phyloP scores from a whole-genome alignment of 2,797 vertebrate species.

The Catharus ustulatus region DNA sequence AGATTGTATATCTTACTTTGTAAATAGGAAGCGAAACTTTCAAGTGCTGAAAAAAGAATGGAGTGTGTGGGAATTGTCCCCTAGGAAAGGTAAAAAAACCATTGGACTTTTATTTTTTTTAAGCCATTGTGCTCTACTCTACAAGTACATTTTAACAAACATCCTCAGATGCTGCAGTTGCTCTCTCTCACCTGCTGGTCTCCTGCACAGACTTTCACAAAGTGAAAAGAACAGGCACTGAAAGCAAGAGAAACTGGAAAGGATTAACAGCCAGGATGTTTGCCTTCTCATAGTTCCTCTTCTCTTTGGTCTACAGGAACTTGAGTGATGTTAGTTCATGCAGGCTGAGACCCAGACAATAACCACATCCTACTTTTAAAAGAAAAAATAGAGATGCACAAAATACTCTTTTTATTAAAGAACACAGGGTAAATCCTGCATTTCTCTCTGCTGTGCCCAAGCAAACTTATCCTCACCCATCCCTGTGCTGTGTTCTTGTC shows the following conservation, averaged over 20 bases:
- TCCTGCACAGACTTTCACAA: not conserved
- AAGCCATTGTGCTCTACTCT: not conserved
- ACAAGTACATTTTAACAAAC: not conserved
- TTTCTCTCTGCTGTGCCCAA: not conserved
- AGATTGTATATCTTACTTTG: not conserved
- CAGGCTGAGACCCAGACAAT: not conserved
- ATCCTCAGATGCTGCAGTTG: not conserved
- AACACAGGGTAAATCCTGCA: not conserved
- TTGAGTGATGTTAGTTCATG: not conserved
- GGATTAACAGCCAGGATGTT: not conserved
- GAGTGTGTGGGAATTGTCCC: not conserved
- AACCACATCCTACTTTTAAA: not conserved
- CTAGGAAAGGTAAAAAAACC: not conserved
- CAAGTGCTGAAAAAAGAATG: not conserved
- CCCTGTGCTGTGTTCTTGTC: not conserved
- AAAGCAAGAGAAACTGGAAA: not conserved
- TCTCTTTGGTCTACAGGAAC: not conserved
- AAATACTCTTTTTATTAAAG: not conserved
- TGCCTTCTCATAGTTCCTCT: not conserved
- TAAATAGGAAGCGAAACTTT: not conserved
- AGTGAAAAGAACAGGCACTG: not conserved
- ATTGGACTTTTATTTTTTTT: not conserved
- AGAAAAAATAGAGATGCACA: not conserved
- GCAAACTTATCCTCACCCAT: not conserved
- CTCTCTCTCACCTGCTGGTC: not conserved